Evolutionary conservation across 1,140 invertebrate genomes (phyloP), one percentile per base, ranked within the genome.

Genomic region (Triops cancriformis): DNA sequence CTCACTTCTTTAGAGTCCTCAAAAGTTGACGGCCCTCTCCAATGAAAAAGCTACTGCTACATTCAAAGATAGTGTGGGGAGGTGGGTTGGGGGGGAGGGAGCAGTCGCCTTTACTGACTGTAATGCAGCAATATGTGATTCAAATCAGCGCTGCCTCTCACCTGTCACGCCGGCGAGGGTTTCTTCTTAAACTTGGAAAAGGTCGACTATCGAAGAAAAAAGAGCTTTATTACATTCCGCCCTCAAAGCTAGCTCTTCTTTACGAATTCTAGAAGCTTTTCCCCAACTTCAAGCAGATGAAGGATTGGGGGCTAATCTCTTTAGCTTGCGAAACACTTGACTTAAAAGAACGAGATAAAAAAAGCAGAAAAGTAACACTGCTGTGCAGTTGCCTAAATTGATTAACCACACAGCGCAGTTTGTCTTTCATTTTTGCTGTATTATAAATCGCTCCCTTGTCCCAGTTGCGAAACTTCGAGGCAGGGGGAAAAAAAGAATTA

Each of bases 51-150:
- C 31, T 7, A 37, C 31, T 37, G 7, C n/a, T n/a, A n/a, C n/a
- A n/a, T n/a, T 45, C 43, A 45, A 45, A 45, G 18, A 18, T 45
- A 45, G 43, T 5, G 4, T 45, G n/a, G n/a, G n/a, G n/a, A n/a
- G n/a, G n/a, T n/a, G n/a, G n/a, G n/a, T n/a, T n/a, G n/a, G n/a
- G n/a, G n/a, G n/a, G n/a, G n/a, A n/a, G n/a, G n/a, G n/a, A n/a
- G n/a, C n/a, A n/a, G n/a, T 10, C 9, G 51, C 6, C 51, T 64
- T 23, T 64, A 7, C 51, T 23, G 51, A 64, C 14, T 10, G 18
- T 64, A 64, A 64, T 64, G 51, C 51, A 64, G 51, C 51, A 64
- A 64, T 64, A 64, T 14, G 51, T 64, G 51, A 64, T 12, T 64
- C 51, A 64, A 64, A 64, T 64, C 51, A 64, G 51, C 6, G 51